These are phyloP conservation scores for Daubentonia madagascariensis DNA, from an alignment of 2,113 vertebrate species.

Conservation along the genomic window DNA sequence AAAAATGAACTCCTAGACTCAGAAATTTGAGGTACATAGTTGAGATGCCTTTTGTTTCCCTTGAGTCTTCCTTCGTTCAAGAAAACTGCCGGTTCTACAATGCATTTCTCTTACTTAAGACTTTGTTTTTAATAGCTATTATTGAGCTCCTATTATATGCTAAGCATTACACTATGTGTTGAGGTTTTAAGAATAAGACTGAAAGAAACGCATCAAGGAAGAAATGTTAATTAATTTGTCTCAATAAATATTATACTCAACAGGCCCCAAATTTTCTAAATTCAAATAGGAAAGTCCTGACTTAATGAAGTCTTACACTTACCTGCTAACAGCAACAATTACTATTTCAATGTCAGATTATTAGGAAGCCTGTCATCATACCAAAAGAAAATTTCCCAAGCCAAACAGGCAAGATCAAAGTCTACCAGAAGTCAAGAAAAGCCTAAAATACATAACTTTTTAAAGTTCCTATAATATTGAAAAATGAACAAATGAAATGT, in stretches of 20 bases:
- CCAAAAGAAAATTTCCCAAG: not conserved
- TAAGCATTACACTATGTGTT: not conserved
- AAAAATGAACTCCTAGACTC: not conserved
- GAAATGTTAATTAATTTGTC: not conserved
- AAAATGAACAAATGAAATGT: not conserved
- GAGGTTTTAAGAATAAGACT: slow-evolving; percentile 1
- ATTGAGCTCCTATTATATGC: not conserved
- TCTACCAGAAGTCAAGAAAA: not conserved
- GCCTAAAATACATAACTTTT: not conserved
- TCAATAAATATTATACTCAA: not conserved
- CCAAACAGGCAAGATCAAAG: not conserved
- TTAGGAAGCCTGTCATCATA: not conserved
- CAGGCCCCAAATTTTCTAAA: not conserved
- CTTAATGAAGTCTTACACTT: not conserved
- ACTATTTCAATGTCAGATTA: not conserved
- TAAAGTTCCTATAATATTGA: not conserved
- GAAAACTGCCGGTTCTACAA: not conserved
- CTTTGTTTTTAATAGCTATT: not conserved
- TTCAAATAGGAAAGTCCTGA: not conserved
- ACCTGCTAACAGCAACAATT: not conserved
- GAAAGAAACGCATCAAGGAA: not conserved
- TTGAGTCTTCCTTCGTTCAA: slow-evolving; percentile 18
- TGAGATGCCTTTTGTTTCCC: slow-evolving; percentile 37
- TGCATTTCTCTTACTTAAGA: not conserved
- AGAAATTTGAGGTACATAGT: not conserved